Conservation (phyloP, 2,113 vertebrate species). For the Stomatorhinus ivindoensis region DNA sequence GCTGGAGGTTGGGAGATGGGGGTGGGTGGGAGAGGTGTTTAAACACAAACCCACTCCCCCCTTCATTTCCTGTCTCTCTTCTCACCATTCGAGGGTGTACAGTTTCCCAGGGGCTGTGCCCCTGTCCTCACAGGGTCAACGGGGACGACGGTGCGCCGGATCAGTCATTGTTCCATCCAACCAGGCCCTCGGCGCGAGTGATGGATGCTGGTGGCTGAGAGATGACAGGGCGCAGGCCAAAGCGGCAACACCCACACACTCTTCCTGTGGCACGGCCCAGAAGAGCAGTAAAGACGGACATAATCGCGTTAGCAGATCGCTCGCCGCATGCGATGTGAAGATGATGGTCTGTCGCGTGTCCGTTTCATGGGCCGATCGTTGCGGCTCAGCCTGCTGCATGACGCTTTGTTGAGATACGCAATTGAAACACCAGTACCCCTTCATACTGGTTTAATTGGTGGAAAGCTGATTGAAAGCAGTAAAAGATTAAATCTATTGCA, state of each 20-base stretch:
- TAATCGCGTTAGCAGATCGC: background rate
- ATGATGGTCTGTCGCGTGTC: background rate
- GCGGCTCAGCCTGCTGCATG: no score
- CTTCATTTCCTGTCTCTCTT: background rate
- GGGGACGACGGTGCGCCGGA: slow-evolving; percentile 51
- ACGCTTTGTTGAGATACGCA: background rate
- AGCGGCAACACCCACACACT: slow-evolving; percentile 29
- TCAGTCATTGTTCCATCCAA: slow-evolving; percentile 61
- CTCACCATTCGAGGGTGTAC: slow-evolving; percentile 55
- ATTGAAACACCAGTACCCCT: background rate
- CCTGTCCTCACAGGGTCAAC: slow-evolving; percentile 65
- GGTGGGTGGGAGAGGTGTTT: background rate
- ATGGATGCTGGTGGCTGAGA: slow-evolving; percentile 48
- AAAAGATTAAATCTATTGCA: background rate
- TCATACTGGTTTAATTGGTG: background rate
- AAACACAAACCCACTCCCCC: background rate
- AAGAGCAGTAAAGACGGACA: background rate
- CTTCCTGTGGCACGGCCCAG: background rate
- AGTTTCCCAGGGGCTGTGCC: slow-evolving; percentile 62
- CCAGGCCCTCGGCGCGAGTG: slow-evolving; percentile 61
- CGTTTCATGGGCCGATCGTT: background rate
- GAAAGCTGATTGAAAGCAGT: background rate
- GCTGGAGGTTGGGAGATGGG: background rate
- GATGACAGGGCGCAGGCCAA: slow-evolving; percentile 51
- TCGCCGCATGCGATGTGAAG: background rate